phyloP scores from a whole-genome alignment of 1,140 invertebrate genomes.

The Pseudomyrmex cubaensis region DNA sequence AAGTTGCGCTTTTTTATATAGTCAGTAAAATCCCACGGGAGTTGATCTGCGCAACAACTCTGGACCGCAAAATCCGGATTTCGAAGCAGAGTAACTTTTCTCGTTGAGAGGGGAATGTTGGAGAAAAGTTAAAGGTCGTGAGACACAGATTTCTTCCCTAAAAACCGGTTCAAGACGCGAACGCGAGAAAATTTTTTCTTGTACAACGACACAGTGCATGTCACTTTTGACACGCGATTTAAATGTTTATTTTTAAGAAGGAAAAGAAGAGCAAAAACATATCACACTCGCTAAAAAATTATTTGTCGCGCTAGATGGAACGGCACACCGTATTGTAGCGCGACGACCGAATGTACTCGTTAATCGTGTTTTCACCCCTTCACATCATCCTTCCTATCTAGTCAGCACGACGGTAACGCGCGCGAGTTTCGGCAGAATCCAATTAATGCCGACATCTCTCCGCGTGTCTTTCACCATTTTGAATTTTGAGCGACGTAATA shows the following conservation, averaged over 20 bases:
- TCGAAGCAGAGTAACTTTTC: conserved; percentile 67
- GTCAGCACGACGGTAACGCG: conserved; percentile 66
- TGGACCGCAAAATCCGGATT: conserved; percentile 74
- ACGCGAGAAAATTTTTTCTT: conserved; percentile 14
- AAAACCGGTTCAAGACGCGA: conserved; percentile 59
- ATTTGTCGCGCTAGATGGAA: conserved; percentile 2
- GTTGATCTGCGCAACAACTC: conserved; percentile 46
- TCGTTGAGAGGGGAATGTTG: conserved; percentile 58
- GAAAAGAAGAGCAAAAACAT: not conserved
- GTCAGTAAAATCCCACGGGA: conserved; percentile 67
- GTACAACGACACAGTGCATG: not conserved
- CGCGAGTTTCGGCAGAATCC: conserved; percentile 73
- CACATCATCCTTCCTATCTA: conserved; percentile 65
- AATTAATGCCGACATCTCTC: conserved; percentile 75
- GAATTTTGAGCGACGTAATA: conserved; percentile 75
- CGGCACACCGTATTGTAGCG: conserved; percentile 20
- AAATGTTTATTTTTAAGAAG: not conserved
- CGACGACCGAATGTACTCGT: conserved; percentile 64
- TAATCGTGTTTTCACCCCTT: conserved; percentile 72
- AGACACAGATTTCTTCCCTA: conserved; percentile 57
- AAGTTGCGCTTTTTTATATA: conserved; percentile 23
- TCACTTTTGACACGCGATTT: not conserved
- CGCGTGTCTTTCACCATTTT: conserved; percentile 74
- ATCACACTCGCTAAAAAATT: conserved; percentile 3
- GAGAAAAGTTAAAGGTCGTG: conserved; percentile 67